Evolutionary conservation across 2,113 vertebrate species (phyloP).

Genomic region (Maccullochella peelii): DNA sequence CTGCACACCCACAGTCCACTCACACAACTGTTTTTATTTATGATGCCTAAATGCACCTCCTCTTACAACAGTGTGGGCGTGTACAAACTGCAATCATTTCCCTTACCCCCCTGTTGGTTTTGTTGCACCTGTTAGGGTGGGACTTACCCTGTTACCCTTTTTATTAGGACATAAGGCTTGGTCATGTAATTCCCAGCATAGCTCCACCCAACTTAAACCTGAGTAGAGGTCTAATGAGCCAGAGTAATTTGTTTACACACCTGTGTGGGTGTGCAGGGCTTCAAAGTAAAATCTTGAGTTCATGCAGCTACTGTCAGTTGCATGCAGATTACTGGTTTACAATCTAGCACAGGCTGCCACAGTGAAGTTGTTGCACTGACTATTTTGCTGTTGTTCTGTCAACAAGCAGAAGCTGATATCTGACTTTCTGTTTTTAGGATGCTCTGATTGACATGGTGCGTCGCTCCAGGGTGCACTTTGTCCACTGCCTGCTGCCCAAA

Average conservation of each 20-base stretch:
- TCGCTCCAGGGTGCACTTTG: constrained; percentile 93
- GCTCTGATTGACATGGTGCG: constrained; percentile 96
- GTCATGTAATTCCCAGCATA: background rate
- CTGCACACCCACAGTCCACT: background rate
- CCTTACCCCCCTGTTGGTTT: background rate
- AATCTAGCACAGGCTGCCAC: background rate
- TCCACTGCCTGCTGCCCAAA: constrained; percentile 94
- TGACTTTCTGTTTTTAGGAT: constrained; percentile 82
- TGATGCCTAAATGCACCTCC: background rate
- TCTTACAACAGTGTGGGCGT: background rate
- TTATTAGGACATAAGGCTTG: background rate
- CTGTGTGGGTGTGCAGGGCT: background rate
- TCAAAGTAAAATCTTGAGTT: background rate
- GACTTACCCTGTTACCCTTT: too few relatives aligned
- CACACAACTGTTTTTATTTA: background rate
- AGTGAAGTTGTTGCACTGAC: background rate
- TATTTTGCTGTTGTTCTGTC: background rate
- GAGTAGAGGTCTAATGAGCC: background rate
- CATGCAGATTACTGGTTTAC: background rate
- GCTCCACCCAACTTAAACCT: background rate
- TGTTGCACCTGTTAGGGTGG: too few relatives aligned
- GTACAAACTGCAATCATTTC: background rate
- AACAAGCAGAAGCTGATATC: background rate
- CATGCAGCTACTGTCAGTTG: background rate
- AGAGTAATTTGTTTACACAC: background rate